A percentile compares a stretch with the other conserved stretches of the same genome.
phyloP scores from a whole-genome alignment of 2,888 invertebrate species.

The Sussaba pulchella region DNA sequence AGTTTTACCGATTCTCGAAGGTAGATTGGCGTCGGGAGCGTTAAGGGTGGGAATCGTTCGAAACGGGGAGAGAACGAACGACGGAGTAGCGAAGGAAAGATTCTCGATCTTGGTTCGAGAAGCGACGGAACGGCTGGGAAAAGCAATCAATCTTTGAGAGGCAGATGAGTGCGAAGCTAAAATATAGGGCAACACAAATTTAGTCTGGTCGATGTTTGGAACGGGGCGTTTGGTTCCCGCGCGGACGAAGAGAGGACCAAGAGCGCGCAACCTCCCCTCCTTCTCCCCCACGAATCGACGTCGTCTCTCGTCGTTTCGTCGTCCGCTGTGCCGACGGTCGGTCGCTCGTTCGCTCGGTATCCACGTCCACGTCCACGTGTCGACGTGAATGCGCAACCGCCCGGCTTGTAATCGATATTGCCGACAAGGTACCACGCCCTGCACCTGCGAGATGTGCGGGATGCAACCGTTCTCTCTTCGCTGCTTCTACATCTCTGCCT shows the following conservation, averaged over 20 bases:
- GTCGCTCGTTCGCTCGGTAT: slow-evolving; percentile 39
- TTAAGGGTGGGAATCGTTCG: too few relatives aligned
- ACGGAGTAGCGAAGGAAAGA: too few relatives aligned
- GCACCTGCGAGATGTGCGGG: slow-evolving; percentile 83
- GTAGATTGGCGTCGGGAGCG: slow-evolving; percentile 49
- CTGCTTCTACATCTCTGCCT: slow-evolving; percentile 25
- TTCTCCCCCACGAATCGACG: too few relatives aligned
- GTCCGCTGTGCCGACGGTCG: slow-evolving; percentile 30
- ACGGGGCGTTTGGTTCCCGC: slow-evolving; percentile 6
- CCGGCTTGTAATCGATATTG: slow-evolving; percentile 83
- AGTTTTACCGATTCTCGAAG: slow-evolving; percentile 47
- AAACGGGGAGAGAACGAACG: slow-evolving; percentile 48
- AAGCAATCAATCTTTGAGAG: slow-evolving; percentile 84
- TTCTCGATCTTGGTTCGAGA: neutral
- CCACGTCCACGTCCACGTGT: slow-evolving; percentile 80
- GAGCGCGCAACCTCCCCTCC: too few relatives aligned
- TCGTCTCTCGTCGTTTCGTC: neutral
- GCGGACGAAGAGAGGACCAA: neutral
- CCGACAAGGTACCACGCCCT: slow-evolving; percentile 84
- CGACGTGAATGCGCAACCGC: slow-evolving; percentile 84
- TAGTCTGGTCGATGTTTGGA: slow-evolving; percentile 77
- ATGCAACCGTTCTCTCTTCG: slow-evolving; percentile 71
- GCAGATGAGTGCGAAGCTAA: slow-evolving; percentile 83
- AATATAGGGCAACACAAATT: slow-evolving; percentile 84
- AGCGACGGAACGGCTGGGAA: slow-evolving; percentile 68